Evolutionary conservation across 2,113 vertebrate species (phyloP), one percentile per base, ranked within the genome.

Genomic region (Serinus canaria): DNA sequence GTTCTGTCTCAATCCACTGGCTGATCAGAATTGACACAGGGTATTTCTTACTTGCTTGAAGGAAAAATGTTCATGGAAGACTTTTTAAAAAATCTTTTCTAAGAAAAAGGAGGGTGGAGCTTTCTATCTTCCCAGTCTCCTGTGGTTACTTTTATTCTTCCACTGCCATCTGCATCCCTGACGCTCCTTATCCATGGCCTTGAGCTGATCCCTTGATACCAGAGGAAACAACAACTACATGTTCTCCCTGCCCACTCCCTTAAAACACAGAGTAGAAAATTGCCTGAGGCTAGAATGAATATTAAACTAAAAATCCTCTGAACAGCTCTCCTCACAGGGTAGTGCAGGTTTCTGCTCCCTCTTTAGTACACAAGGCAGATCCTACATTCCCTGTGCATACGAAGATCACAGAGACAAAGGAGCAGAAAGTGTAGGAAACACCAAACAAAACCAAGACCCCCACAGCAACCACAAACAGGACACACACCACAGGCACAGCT

Each of bases 261-360:
- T 63, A 85, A 87, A 94, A 85, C 17, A 49, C 1, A 1, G 56
- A 63, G 49, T 10, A 89, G 66, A 84, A 89, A 82, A 87, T n/a
- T 73, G 69, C 91, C 66, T 0, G 1, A 73, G 62, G 75, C 14
- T 28, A 21, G 19, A 49, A 79, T 30, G 43, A 95, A 82, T 91
- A 69, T 75, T 92, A 69, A 94, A 84, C 37, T 15, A n/a, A 78
- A 82, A 87, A 30, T 15, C 83, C 87, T 88, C 62, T 64, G 25
- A 75, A 72, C 13, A 72, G 33, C 53, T 87, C 28, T 79, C 20
- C 69, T 87, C 28, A 20, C 11, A 31, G 41, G 21, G 7, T 5
- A 14, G 0, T 24, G 13, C 22, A 56, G 33, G 41, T 8, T 84
- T n/a, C 73, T 60, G 30, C 33, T 70, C 35, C 44, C 21, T 59